Base-by-base conservation (phyloP, 1,140 invertebrate genomes). In the Heliothis virescens region DNA sequence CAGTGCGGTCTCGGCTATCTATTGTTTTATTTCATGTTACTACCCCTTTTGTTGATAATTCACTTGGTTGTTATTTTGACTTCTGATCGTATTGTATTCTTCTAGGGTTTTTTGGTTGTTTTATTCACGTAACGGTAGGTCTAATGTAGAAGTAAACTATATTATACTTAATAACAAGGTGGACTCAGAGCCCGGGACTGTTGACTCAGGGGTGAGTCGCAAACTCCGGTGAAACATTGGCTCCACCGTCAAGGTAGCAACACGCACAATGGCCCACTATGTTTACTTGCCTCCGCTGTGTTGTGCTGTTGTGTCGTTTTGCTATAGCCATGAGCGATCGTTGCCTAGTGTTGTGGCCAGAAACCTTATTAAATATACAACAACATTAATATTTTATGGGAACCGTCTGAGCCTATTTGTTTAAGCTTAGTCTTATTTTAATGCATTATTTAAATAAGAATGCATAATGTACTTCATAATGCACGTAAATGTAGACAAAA, bases 331-430 rank as follows among this genome's bases (percentile, higher is more conserved):
- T 69, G 55, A 67, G 86, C 85, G 82, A 89, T 89, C 85, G 85
- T 84, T 86, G 79, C 85, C 79, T 85, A 83, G 78, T 82, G 80
- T 83, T 82, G 85, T 89, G 86, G 89, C 85, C 86, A 84, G 83
- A 78, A 81, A 83, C 86, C 83, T 89, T 87, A 89, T 92, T 89
- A 90, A 89, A 91, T 87, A 89, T 90, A 83, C 82, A 88, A 90
- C 86, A 85, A 80, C 84, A 86, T 87, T 79, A 81, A 83, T 84
- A 87, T 86, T 89, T 87, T 83, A 84, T 85, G 74, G 83, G 76
- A 77, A 78, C 57, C 53, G 16, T 53, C 16, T 62, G 48, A 65
- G 69, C 59, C 57, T 21, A 79, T 79, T 77, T 79, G 77, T 77
- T 71, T 73, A 79, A 57, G 50, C 71, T 29, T 60, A 29, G 21